Percentiles rank a stretch among this genome's conserved stretches.
Evolutionary conservation across 1,140 invertebrate species (phyloP).

Genomic region (Trissolcus basalis): DNA sequence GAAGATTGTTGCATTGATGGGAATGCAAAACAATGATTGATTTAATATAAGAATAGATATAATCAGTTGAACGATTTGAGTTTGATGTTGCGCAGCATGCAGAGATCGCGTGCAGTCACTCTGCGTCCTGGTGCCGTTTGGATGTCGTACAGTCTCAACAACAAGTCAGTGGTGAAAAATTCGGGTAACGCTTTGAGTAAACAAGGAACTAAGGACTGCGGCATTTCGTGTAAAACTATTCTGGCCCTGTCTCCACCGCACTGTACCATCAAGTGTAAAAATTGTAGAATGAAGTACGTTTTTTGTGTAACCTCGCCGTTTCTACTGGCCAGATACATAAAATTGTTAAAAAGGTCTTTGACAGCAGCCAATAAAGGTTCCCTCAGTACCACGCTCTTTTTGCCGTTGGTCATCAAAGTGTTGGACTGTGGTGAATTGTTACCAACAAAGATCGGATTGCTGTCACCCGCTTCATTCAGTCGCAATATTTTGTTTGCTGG

Average conservation of each 20-base stretch:
- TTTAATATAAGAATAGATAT: no score
- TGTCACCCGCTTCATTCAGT: constrained; percentile 79
- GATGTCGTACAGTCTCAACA: constrained; percentile 87
- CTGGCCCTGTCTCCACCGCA: constrained; percentile 86
- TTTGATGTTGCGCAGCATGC: constrained; percentile 86
- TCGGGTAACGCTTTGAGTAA: constrained; percentile 87
- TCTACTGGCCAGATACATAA: constrained; percentile 84
- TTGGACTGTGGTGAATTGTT: constrained; percentile 77
- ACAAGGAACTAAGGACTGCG: constrained; percentile 84
- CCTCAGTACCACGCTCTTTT: constrained; percentile 75
- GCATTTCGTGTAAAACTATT: constrained; percentile 88
- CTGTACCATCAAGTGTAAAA: constrained; percentile 87
- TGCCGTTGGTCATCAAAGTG: constrained; percentile 68
- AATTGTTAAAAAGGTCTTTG: constrained; percentile 82
- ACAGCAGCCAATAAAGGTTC: constrained; percentile 80
- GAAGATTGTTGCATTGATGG: no score
- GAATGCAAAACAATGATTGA: no score
- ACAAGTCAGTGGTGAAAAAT: constrained; percentile 83
- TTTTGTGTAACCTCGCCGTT: constrained; percentile 87
- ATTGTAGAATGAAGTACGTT: constrained; percentile 90
- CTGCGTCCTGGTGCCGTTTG: constrained; percentile 83
- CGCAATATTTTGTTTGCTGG: constrained; percentile 80
- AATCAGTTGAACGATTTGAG: constrained; percentile 69
- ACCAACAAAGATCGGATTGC: constrained; percentile 75
- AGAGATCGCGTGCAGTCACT: constrained; percentile 87